A percentile compares a stretch with the other conserved stretches of the same genome.
Conservation (phyloP, 2,797 vertebrate species). For the Chaenodraco wilsoni region DNA sequence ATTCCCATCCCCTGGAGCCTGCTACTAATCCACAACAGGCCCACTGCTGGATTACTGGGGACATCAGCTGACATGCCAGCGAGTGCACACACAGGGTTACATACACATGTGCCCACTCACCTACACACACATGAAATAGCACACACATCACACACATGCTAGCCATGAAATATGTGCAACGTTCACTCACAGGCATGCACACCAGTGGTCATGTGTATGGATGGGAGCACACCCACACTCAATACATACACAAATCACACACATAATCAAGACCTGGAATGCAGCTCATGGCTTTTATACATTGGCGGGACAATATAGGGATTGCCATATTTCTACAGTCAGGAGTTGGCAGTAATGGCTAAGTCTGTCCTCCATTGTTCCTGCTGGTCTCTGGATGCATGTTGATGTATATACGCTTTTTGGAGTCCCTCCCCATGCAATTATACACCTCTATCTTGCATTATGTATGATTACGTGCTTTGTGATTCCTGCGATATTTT, state of each 20-base stretch:
- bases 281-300: conserved; percentile 67
- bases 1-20: conserved; percentile 85
- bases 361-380: conserved; percentile 69
- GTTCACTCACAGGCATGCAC: conserved; percentile 38
- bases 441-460: conserved; percentile 35
- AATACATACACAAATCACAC: conserved; percentile 50
- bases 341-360: conserved; percentile 73
- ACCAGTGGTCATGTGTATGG: conserved; percentile 34
- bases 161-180: conserved; percentile 44
- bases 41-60: conserved; percentile 84
- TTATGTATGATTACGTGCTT: conserved; percentile 21
- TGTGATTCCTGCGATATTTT: conserved; percentile 21
- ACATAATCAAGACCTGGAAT: conserved; percentile 67
- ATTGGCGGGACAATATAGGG: conserved; percentile 78
- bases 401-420: conserved; percentile 55
- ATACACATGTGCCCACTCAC: conserved; percentile 43
- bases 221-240: conserved; percentile 8
- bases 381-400: conserved; percentile 54
- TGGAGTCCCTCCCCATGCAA: conserved; percentile 36
- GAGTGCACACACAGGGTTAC: conserved; percentile 52
- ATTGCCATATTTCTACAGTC: conserved; percentile 74
- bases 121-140: conserved; percentile 13
- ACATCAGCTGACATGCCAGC: conserved; percentile 86
- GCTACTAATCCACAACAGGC: conserved; percentile 85
- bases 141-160: conserved; percentile 37